Conservation (phyloP, 2,888 invertebrate species). For the Anthrax anthrax region DNA sequence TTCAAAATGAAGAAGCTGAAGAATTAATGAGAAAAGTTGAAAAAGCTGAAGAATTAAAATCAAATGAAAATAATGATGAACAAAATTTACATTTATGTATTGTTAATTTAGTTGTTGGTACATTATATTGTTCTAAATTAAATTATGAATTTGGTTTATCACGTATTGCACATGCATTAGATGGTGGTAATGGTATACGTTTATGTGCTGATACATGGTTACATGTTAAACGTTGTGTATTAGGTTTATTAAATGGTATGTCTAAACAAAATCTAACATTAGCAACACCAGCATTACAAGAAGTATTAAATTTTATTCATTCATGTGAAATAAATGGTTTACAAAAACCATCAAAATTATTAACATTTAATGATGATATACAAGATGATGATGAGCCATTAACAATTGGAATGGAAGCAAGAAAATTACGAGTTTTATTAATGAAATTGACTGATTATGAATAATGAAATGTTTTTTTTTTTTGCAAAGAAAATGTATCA, state of each 20-base stretch:
- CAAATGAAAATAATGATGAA: slow-evolving; percentile 71
- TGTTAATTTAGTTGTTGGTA: slow-evolving; percentile 96
- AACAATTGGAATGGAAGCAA: slow-evolving; percentile 32
- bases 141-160: slow-evolving; percentile 99
- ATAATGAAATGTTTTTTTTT: too few relatives aligned
- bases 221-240: slow-evolving; percentile 89
- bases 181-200: slow-evolving; percentile 40
- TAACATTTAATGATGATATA: slow-evolving; percentile 23
- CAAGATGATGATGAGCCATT: slow-evolving; percentile 26
- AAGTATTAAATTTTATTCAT: slow-evolving; percentile 71
- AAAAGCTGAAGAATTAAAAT: slow-evolving; percentile 88
- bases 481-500: too few relatives aligned
- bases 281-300: slow-evolving; percentile 64
- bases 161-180: slow-evolving; percentile 85
- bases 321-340: slow-evolving; percentile 54
- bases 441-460: slow-evolving; percentile 33
- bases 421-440: slow-evolving; percentile 27
- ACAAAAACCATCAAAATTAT: slow-evolving; percentile 29
- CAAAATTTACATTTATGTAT: slow-evolving; percentile 96
- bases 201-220: slow-evolving; percentile 98
- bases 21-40: slow-evolving; percentile 98
- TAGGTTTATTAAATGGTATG: slow-evolving; percentile 72
- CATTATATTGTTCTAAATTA: slow-evolving; percentile 94
- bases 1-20: slow-evolving; percentile 97
- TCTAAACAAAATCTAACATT: slow-evolving; percentile 73